Conservation (phyloP, 2,113 vertebrate species). For the Pluvianellus socialis region DNA sequence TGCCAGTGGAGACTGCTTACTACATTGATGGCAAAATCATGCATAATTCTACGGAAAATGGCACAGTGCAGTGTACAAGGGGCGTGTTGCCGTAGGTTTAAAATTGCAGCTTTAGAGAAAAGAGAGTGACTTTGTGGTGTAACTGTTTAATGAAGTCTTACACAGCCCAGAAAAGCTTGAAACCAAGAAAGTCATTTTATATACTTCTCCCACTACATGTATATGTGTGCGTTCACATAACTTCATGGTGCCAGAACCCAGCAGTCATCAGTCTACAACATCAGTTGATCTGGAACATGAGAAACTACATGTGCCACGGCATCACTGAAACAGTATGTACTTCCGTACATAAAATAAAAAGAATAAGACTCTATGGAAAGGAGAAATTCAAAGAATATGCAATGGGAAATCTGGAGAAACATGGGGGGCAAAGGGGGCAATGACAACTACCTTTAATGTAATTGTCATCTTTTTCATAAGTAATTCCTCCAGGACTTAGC, state of each 20-base stretch:
- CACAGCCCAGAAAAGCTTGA: background rate
- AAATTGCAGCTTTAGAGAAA: background rate
- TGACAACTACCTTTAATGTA: background rate
- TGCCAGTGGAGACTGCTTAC: background rate
- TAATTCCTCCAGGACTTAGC: background rate
- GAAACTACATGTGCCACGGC: background rate
- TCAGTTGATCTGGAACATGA: background rate
- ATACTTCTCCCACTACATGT: background rate
- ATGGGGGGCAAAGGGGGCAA: rapidly evolving
- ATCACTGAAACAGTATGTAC: background rate
- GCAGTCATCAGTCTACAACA: background rate
- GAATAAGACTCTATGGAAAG: background rate
- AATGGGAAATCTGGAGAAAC: background rate
- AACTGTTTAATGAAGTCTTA: background rate
- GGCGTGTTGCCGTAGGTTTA: background rate
- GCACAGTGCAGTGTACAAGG: background rate
- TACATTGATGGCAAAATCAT: background rate
- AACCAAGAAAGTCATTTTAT: background rate
- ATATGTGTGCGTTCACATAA: background rate
- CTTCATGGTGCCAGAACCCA: background rate
- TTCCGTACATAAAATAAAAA: background rate
- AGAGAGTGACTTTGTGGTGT: background rate
- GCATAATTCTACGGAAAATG: background rate
- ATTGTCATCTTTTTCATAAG: background rate
- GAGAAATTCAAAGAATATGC: background rate